Base-by-base conservation (phyloP, 2,888 invertebrate species). In the Globia sparganii region DNA sequence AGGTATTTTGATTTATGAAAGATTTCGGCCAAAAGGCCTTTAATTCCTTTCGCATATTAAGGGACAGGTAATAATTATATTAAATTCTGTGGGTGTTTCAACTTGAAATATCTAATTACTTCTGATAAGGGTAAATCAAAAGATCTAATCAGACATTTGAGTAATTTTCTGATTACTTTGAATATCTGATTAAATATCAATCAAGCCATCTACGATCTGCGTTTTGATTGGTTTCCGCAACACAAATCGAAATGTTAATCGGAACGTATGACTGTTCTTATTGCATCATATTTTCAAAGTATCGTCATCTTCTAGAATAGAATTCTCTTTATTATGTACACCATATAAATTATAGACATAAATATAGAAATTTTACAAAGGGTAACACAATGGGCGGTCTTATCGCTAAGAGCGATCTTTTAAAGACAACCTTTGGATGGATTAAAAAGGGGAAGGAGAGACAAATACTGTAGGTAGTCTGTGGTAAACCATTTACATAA, bases 51-150 rank as follows among this genome's bases (percentile, higher is more conserved):
- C 11, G 13, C 9, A 28, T 78, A 56, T 40, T 66, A 28, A 40
- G 15, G 53, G 68, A 21, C 46, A 53, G 11, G 28, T 40, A 25
- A 62, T 83, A 66, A 67, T 70, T 56, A 34, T 70, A 78, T 70
- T 78, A 80, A 58, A 70, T 58, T 70, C 40, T 49, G 61, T 61
- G 56, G 40, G 59, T 61, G 66, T 37, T 58, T 66, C 2, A 9
- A 56, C 56, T 78, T 34, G 31, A 67, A 78, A 80, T 66, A 70
- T 61, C 70, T 62, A 67, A 84, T 80, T 78, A 84, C 15, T 58
- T 78, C 31, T 71, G 70, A 78, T 49, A 21, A 78, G 79, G 80
- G 79, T 84, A 28, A 15, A 67, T 62, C 34, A 28, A 59, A 61
- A 68, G n/a, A 49, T 82, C 21, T 9, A 28, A n/a, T 28, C 58